A percentile compares a stretch with the other conserved stretches of the same genome.
Conservation (phyloP, 2,888 invertebrate genomes). For the Chelonus formosanus region DNA sequence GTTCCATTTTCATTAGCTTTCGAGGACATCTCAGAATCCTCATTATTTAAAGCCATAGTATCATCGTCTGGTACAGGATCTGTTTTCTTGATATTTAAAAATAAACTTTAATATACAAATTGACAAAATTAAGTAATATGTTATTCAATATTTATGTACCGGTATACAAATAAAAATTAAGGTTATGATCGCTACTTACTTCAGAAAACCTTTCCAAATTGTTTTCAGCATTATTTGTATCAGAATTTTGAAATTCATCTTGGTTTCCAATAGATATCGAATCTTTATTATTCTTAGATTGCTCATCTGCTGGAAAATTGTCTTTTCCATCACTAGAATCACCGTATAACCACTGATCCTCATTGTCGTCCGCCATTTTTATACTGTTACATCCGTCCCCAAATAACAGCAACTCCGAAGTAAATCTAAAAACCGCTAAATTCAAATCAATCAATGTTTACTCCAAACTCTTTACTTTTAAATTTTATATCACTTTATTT, state of each 20-base stretch:
- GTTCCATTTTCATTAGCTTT: conserved; percentile 67
- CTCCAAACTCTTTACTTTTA: too few relatives aligned
- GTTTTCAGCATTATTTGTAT: conserved; percentile 47
- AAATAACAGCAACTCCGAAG: too few relatives aligned
- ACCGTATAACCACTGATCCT: conserved; percentile 90
- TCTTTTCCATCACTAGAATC: conserved; percentile 71
- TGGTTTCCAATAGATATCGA: conserved; percentile 48
- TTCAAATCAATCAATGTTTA: too few relatives aligned
- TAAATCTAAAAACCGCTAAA: too few relatives aligned
- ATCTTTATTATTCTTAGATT: conserved; percentile 53
- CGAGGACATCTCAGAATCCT: conserved; percentile 46
- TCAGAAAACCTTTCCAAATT: conserved; percentile 39
- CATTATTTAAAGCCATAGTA: conserved; percentile 51
- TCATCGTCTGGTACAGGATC: conserved; percentile 47
- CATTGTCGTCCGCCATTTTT: conserved; percentile 78
- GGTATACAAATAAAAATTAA: conserved; percentile 30
- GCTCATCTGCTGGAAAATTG: conserved; percentile 48
- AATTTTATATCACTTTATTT: too few relatives aligned
- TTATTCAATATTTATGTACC: too few relatives aligned
- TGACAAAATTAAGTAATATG: too few relatives aligned
- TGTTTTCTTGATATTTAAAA: conserved; percentile 31
- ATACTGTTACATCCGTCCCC: conserved; percentile 18
- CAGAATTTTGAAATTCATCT: conserved; percentile 50
- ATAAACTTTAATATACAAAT: too few relatives aligned
- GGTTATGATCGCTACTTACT: conserved; percentile 54